These are phyloP conservation scores for Poecilia picta DNA, from an alignment of 2,797 vertebrate species.

Conservation along the genomic window DNA sequence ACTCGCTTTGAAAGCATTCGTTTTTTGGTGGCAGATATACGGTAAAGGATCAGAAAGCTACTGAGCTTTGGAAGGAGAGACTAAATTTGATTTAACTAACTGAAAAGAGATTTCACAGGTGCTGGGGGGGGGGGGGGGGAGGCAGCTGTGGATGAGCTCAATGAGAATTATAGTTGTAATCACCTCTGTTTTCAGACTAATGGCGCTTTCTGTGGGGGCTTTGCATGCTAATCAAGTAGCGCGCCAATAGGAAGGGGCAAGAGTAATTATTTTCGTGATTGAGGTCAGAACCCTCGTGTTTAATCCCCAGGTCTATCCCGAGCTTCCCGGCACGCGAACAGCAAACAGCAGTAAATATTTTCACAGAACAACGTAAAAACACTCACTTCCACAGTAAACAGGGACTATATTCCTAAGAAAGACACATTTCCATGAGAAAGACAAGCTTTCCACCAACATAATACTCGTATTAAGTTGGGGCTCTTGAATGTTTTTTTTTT, in stretches of 20 bases:
- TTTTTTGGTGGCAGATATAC: slow-evolving; percentile 39
- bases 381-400: slow-evolving; percentile 53
- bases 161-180: slow-evolving; percentile 70
- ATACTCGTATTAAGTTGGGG: neutral
- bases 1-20: slow-evolving; percentile 50
- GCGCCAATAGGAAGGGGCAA: slow-evolving; percentile 60
- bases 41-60: slow-evolving; percentile 14
- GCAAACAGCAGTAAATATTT: slow-evolving; percentile 57
- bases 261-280: slow-evolving; percentile 80
- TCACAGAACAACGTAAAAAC: slow-evolving; percentile 2
- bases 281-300: slow-evolving; percentile 74
- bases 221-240: slow-evolving; percentile 72
- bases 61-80: neutral
- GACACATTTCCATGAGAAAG: slow-evolving; percentile 13
- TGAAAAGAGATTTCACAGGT: slow-evolving; percentile 1
- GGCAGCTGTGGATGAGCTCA: slow-evolving; percentile 42
- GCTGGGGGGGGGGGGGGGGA: neutral
- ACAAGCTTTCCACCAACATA: neutral
- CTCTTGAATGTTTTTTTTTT: neutral
- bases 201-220: slow-evolving; percentile 55
- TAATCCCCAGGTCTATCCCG: slow-evolving; percentile 65
- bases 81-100: neutral
- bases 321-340: slow-evolving; percentile 42
- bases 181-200: slow-evolving; percentile 63
- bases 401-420: slow-evolving; percentile 30